A percentile compares a stretch with the other conserved stretches of the same genome.
These are phyloP conservation scores for Trididemnum clinides DNA, from an alignment of 23 tunicate genomes.

Conservation along the genomic window DNA sequence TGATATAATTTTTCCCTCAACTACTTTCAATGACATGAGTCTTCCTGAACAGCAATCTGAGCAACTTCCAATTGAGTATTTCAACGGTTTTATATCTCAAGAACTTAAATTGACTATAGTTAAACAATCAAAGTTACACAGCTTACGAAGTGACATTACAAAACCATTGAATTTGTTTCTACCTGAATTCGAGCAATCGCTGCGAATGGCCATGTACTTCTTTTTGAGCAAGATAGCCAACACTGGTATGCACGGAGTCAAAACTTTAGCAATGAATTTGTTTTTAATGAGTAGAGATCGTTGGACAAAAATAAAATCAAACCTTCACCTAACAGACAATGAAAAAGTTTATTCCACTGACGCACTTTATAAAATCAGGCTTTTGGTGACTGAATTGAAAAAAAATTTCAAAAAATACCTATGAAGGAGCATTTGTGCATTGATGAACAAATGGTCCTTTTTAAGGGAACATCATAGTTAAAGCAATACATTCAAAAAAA, in stretches of 20 bases:
- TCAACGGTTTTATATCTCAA: constrained; percentile 14
- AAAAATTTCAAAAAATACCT: neutral
- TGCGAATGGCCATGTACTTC: constrained; percentile 19
- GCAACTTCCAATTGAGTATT: constrained; percentile 11
- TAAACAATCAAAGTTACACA: neutral
- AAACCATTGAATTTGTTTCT: constrained; percentile 12
- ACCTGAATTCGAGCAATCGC: constrained; percentile 1
- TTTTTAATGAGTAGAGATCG: constrained; percentile 20
- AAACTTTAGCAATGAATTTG: too few species aligned
- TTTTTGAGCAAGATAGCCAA: constrained; percentile 5
- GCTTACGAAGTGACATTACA: neutral
- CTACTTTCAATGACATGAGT: neutral
- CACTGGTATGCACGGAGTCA: neutral
- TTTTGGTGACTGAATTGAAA: neutral
- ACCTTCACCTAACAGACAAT: constrained; percentile 1
- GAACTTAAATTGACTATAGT: too few species aligned
- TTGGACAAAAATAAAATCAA: constrained; percentile 9
- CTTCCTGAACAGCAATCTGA: neutral
- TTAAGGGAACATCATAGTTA: constrained; percentile 2
- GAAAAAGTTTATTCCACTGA: neutral
- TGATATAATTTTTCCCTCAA: constrained; percentile 1
- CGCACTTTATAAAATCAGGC: neutral
- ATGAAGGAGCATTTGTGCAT: constrained; percentile 2
- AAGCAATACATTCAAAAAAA: constrained; percentile 15
- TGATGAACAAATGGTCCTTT: constrained; percentile 25